Evolutionary conservation across 2,888 invertebrate genomes (phyloP), one percentile per base, ranked within the genome.

Genomic region (Leptinotarsa peninsularis): DNA sequence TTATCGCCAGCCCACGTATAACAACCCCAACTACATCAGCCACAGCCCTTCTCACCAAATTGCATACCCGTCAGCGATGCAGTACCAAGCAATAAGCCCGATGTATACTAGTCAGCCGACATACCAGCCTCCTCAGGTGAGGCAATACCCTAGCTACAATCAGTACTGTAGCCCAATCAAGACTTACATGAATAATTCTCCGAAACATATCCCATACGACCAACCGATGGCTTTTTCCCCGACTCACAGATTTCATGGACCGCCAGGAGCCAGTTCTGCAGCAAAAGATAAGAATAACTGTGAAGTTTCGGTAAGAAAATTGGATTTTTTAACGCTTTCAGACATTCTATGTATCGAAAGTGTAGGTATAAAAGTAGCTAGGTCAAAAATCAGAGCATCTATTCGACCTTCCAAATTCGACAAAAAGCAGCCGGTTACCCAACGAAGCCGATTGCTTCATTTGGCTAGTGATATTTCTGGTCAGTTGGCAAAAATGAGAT

Each of bases 21-120:
- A 73, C 68, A 82, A 77, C 66, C 81, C 82, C 23, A 79, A 78
- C 72, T 83, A 83, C 74, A 79, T 81, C n/a, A 69, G 80, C 15
- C 83, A 82, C 60, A 81, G 78, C 49, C 74, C 81, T 2, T 78
- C 83, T n/a, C 82, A 82, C 71, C 79, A 76, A 72, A 82, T 71
- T 60, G 79, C 83, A 18, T 86, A 86, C 68, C 81, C 85, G 14
- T 84, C 85, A 43, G 86, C 85, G n/a, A 78, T 86, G 81, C 87
- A 87, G 69, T 87, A 87, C 71, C 86, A 87, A 78, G 86, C 86
- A 14, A 78, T 87, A n/a, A 85, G 84, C 68, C 85, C 86, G 0
- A 83, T 86, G 82, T 87, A 86, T 77, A 79, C 81, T 49, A 83
- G 78, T 72, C 86, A 85, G 74, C 80, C 84, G 5, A 79, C 80